Evolutionary conservation across 2,888 invertebrate species (phyloP).

Genomic region (Luffia ferchaultella): DNA sequence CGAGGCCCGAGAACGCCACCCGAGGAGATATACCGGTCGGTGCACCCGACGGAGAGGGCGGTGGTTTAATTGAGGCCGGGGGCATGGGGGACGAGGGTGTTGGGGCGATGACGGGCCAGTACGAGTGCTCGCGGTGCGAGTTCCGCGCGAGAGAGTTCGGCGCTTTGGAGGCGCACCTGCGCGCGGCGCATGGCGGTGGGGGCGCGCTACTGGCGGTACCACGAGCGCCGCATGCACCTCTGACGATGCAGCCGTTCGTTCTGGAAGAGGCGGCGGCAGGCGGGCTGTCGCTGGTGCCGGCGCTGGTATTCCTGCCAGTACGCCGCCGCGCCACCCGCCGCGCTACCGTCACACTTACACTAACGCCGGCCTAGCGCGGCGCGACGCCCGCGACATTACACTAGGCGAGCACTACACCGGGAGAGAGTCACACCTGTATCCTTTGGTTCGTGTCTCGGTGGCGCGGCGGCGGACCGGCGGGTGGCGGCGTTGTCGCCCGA

Average conservation of each 20-base stretch:
- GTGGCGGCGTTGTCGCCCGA: constrained; percentile 32
- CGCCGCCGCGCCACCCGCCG: constrained; percentile 85
- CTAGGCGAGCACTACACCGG: constrained; percentile 7
- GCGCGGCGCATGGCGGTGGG: constrained; percentile 47
- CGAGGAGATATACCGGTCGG: not conserved
- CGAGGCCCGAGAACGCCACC: not conserved
- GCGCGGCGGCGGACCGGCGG: constrained; percentile 22
- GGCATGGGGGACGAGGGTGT: constrained; percentile 22
- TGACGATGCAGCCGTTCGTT: constrained; percentile 93
- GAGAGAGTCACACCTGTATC: constrained; percentile 8
- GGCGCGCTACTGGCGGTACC: constrained; percentile 60
- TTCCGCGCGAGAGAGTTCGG: constrained; percentile 54
- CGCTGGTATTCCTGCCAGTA: constrained; percentile 94
- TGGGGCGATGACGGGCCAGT: constrained; percentile 34
- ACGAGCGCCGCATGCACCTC: constrained; percentile 69
- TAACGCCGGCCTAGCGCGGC: constrained; percentile 84
- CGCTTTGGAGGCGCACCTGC: constrained; percentile 55
- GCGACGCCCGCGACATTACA: constrained; percentile 14
- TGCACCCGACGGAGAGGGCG: constrained; percentile 29
- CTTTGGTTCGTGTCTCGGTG: constrained; percentile 8
- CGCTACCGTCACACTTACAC: constrained; percentile 89
- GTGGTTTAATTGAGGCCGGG: constrained; percentile 43
- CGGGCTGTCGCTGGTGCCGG: constrained; percentile 81
- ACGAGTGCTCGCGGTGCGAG: constrained; percentile 57
- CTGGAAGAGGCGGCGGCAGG: constrained; percentile 73